Percentiles rank a stretch among this genome's conserved stretches.
Conservation (phyloP, 2,888 invertebrate genomes). For the Sturmia bella region DNA sequence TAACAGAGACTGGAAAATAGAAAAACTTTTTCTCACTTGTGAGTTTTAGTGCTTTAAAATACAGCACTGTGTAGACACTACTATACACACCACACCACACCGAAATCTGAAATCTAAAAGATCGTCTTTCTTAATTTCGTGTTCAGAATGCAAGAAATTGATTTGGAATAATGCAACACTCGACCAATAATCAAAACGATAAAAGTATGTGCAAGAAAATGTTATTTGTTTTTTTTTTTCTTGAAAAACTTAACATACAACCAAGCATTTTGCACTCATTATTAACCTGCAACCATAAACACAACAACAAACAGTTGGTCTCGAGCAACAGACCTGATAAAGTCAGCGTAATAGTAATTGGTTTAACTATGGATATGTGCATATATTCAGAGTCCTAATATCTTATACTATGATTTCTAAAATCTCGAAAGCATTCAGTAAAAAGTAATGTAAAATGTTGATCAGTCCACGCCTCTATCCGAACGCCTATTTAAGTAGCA, state of each 20-base stretch:
- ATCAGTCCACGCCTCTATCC: no score
- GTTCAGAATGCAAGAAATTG: conserved; percentile 55
- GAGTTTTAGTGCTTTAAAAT: background rate
- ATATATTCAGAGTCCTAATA: no score
- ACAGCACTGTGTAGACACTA: conserved; percentile 11
- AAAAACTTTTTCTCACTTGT: conserved; percentile 58
- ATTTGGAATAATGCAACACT: conserved; percentile 56
- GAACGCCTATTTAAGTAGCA: no score
- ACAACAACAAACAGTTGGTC: conserved; percentile 10
- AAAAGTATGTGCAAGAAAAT: conserved; percentile 46
- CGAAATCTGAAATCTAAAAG: conserved; percentile 45
- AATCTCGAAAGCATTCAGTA: no score
- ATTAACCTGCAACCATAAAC: conserved; percentile 52
- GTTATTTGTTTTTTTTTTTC: conserved; percentile 54
- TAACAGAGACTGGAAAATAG: conserved; percentile 22
- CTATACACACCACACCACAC: background rate
- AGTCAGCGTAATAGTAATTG: no score
- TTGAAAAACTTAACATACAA: conserved; percentile 8
- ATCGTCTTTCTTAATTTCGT: conserved; percentile 26
- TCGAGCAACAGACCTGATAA: conserved; percentile 20
- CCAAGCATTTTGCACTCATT: conserved; percentile 18
- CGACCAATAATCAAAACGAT: conserved; percentile 63
- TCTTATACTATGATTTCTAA: no score
- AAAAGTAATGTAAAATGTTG: no score
- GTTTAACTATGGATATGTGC: no score